These are phyloP conservation scores for Rhombomys opimus DNA, from an alignment of 2,113 vertebrate genomes.

Conservation along the genomic window DNA sequence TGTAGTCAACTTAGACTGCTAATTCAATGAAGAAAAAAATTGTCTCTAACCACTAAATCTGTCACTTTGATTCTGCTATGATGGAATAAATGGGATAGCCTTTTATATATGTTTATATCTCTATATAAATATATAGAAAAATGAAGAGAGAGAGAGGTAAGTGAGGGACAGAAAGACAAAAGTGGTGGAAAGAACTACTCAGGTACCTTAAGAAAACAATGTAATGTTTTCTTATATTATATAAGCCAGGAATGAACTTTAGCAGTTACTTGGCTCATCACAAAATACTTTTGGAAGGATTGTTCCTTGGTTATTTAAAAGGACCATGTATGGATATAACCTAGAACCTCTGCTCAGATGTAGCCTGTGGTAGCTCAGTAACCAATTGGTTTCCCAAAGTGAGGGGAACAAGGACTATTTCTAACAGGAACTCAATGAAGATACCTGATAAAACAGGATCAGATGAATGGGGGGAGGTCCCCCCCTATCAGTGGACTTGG, in stretches of 20 bases:
- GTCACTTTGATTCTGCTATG: not conserved
- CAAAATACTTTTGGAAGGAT: not conserved
- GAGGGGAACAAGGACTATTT: no score
- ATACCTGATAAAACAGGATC: no score
- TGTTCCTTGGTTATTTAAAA: not conserved
- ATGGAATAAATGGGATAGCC: not conserved
- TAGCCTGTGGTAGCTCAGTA: no score
- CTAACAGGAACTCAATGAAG: no score
- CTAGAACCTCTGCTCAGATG: no score
- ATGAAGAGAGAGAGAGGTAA: no score
- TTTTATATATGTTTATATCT: not conserved
- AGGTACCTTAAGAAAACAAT: constrained; percentile 1
- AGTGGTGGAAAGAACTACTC: not conserved
- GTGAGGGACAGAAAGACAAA: not conserved
- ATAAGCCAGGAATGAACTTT: not conserved
- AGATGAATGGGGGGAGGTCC: no score
- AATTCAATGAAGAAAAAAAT: not conserved
- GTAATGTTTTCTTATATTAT: not conserved
- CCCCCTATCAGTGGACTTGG: no score
- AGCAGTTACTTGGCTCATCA: not conserved
- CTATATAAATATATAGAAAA: not conserved
- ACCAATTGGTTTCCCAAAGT: no score
- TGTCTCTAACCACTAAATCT: not conserved
- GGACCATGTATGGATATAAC: no score
- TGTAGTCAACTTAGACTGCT: not conserved